These are phyloP conservation scores for Aegotheles bennettii DNA, from an alignment of 2,113 vertebrate species.

Conservation along the genomic window DNA sequence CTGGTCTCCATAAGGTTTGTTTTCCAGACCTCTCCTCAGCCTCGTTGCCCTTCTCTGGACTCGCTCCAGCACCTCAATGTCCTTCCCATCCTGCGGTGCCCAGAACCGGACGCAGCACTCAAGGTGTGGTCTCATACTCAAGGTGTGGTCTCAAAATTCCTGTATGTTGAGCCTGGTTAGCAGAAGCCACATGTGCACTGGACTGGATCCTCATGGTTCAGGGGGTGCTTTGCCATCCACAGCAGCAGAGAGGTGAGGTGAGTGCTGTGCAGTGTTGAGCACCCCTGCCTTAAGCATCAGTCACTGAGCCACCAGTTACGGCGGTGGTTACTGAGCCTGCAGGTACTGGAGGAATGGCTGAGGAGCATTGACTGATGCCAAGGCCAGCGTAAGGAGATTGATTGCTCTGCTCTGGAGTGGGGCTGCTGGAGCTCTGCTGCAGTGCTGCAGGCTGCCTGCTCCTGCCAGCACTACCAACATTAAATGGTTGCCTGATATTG, in stretches of 20 bases:
- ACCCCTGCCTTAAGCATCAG: background rate
- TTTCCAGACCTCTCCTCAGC: too few species aligned
- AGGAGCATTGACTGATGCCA: background rate
- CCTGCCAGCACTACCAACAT: background rate
- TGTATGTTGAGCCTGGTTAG: fast-evolving
- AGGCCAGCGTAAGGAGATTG: conserved; percentile 15
- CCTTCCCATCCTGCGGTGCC: too few species aligned
- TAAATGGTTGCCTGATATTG: background rate
- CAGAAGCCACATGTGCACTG: background rate
- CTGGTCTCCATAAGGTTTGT: too few species aligned
- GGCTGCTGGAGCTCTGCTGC: background rate
- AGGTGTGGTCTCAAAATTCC: too few species aligned
- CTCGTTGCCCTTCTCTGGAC: too few species aligned
- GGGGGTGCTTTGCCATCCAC: background rate
- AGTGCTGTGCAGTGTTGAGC: background rate
- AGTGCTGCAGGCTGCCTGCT: background rate
- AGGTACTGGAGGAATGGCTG: background rate
- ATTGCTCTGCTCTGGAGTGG: background rate
- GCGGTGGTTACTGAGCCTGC: background rate
- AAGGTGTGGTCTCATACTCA: too few species aligned
- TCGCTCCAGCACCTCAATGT: too few species aligned
- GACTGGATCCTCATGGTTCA: background rate
- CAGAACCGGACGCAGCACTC: too few species aligned
- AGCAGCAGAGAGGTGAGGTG: background rate
- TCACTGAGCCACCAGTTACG: fast-evolving